Evolutionary conservation across 2,888 invertebrate species (phyloP), one percentile per base, ranked within the genome.

Genomic region (Eristalis pertinax): DNA sequence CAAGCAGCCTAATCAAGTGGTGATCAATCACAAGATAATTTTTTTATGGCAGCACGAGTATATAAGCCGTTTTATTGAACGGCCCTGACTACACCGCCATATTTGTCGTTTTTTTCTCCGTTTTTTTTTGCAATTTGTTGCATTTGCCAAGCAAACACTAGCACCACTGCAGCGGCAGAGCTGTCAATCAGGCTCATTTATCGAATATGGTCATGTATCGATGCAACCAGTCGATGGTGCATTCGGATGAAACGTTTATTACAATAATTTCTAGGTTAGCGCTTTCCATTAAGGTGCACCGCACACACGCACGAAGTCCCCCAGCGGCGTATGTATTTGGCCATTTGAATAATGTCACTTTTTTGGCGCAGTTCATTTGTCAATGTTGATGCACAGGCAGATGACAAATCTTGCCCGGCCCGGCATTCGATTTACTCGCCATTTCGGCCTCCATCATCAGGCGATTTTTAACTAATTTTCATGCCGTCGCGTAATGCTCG

Each of bases 231-330:
- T 87, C 50, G 76, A 58, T 67, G 38, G 29, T 68, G 24, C 38
- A 64, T 38, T 87, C 41, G 67, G 84, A 83, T 86, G 70, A 83
- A 84, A 76, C 75, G 72, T 65, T 50, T 69, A 72, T 84, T 74
- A 75, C 75, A 87, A 87, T 87, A 83, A 84, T 87, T 84, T 87
- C 79, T 87, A 84, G 87, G 87, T 68, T 87, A 73, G 41, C 32
- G 79, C 56, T 79, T 82, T 78, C 22, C 32, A 78, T 80, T 87
- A 64, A 76, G 75, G 79, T 73, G 79, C 72, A 60, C 75, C 69
- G 79, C 72, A 60, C 75, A 60, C 75, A 76, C 50, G 50, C 24
- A 22, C 64, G 43, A 0, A 43, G 43, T 43, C 43, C 43, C 74
- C 50, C 32, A 32, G 32, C 32, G 7, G 10, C 32, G 8, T 32